Evolutionary conservation across 1,140 invertebrate species (phyloP).

Genomic region (Dufourea novaeangliae): DNA sequence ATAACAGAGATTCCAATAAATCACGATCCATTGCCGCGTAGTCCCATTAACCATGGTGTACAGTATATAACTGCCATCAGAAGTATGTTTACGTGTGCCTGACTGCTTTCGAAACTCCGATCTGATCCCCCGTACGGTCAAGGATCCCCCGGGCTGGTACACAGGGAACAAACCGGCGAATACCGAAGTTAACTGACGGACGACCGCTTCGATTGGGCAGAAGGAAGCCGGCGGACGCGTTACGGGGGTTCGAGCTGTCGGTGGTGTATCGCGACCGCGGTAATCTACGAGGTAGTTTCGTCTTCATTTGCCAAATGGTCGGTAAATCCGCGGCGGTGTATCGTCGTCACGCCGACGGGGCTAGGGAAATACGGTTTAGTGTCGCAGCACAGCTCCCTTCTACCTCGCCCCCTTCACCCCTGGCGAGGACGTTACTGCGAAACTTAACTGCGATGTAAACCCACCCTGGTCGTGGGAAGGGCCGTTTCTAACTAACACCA

Average conservation of each 20-base stretch:
- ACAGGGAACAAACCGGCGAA: background rate
- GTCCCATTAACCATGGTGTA: too few species aligned
- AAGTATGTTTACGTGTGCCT: background rate
- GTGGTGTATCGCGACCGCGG: constrained; percentile 37
- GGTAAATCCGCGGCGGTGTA: constrained; percentile 65
- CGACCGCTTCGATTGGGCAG: constrained; percentile 15
- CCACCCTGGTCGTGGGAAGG: constrained; percentile 49
- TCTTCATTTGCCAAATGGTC: constrained; percentile 73
- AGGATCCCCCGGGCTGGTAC: background rate
- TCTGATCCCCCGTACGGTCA: background rate
- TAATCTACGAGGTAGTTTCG: constrained; percentile 72
- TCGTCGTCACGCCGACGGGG: constrained; percentile 40
- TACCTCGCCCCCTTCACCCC: background rate
- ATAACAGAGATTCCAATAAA: too few species aligned
- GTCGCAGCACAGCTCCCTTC: too few species aligned
- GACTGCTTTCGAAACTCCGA: background rate
- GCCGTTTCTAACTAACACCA: constrained; percentile 56
- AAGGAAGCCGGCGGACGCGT: constrained; percentile 14
- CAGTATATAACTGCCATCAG: background rate
- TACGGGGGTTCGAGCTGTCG: constrained; percentile 24
- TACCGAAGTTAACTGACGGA: constrained; percentile 4
- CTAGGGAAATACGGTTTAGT: constrained; percentile 52
- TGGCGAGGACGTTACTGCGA: constrained; percentile 52
- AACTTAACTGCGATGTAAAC: constrained; percentile 72
- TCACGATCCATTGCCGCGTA: too few species aligned